phyloP scores from a whole-genome alignment of 2,888 invertebrate genomes.

The Limnephilus rhombicus region DNA sequence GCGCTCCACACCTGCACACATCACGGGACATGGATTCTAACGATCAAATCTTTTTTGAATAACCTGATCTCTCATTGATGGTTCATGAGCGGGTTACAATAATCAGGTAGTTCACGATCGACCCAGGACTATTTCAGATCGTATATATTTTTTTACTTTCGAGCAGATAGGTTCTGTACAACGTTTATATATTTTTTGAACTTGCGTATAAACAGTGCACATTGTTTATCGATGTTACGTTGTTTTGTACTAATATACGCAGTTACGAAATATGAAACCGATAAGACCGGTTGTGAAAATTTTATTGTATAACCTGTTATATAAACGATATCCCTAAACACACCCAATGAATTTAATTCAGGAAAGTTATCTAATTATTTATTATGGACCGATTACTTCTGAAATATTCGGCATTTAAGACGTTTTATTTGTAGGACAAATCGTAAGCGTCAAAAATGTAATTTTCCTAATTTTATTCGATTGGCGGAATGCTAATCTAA shows the following conservation, averaged over 20 bases:
- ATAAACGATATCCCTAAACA: not conserved
- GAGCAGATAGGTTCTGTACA: not conserved
- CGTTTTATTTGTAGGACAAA: not conserved
- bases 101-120: too few species aligned
- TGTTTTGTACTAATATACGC: not conserved
- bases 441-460: not conserved
- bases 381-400: not conserved
- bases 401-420: not conserved
- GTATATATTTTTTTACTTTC: too few species aligned
- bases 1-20: too few species aligned
- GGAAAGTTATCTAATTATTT: not conserved
- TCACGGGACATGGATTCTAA: too few species aligned
- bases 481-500: not conserved
- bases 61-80: too few species aligned
- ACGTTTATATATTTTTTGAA: not conserved
- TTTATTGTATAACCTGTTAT: not conserved
- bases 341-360: not conserved
- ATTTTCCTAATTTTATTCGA: not conserved
- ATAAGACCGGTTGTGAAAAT: not conserved
- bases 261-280: not conserved
- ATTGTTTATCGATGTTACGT: not conserved
- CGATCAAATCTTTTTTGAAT: too few species aligned
- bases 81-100: too few species aligned
- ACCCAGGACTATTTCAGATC: too few species aligned
- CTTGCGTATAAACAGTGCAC: not conserved